Conservation (phyloP, 2,797 vertebrate genomes). For the Cirrhinus mrigala region DNA sequence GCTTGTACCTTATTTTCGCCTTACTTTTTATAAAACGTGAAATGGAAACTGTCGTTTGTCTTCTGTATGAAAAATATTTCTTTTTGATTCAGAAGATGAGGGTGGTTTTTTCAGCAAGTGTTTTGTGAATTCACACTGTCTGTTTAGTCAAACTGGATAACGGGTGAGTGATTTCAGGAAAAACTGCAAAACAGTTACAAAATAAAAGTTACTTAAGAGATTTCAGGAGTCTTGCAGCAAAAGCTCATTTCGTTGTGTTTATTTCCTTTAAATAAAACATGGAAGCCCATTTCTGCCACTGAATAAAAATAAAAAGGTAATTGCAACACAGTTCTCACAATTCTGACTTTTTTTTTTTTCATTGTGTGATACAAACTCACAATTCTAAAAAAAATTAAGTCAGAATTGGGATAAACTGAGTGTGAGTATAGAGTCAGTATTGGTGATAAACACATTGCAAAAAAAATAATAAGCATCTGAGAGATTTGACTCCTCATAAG, state of each 20-base stretch:
- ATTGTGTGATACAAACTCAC: neutral
- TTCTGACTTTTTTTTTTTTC: neutral
- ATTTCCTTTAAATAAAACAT: neutral
- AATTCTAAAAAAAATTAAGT: too few relatives aligned
- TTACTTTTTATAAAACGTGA: slow-evolving; percentile 16
- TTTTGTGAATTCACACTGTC: neutral
- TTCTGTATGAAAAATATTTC: neutral
- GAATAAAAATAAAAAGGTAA: neutral
- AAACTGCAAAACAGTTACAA: neutral
- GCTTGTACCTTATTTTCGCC: neutral
- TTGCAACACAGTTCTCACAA: neutral
- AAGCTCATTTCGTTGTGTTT: neutral
- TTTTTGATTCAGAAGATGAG: neutral
- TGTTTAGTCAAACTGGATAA: neutral
- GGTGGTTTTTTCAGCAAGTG: neutral
- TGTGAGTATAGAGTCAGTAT: too few relatives aligned
- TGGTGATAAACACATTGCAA: too few relatives aligned
- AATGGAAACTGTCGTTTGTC: neutral
- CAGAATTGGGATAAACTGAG: too few relatives aligned
- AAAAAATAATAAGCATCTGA: too few relatives aligned
- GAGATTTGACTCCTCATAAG: too few relatives aligned
- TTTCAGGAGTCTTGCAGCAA: neutral
- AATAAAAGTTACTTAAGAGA: neutral
- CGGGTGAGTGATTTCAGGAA: neutral
- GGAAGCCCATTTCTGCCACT: neutral